Evolutionary conservation across 2,888 invertebrate species (phyloP).

Genomic region (Rotaria macrura): DNA sequence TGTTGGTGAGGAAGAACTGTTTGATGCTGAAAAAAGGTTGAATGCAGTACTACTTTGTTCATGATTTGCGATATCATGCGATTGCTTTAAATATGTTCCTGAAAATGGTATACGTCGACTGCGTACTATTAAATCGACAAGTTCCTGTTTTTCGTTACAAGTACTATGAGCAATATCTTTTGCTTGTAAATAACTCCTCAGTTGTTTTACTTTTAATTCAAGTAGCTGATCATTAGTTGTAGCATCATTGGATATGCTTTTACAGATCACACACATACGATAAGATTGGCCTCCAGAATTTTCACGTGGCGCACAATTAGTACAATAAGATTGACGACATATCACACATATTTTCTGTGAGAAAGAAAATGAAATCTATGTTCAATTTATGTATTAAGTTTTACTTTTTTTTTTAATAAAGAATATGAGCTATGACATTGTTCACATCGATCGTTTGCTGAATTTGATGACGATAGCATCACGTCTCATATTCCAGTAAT

Average conservation of each 20-base stretch:
- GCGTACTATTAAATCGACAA: not conserved
- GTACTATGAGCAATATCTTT: not conserved
- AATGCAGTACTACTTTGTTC: too few relatives aligned
- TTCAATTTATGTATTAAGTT: not conserved
- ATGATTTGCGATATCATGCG: too few relatives aligned
- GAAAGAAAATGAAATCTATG: not conserved
- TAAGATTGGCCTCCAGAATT: not conserved
- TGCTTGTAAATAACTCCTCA: not conserved
- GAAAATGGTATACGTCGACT: not conserved
- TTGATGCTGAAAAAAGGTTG: not conserved
- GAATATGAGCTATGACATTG: not conserved
- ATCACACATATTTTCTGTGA: not conserved
- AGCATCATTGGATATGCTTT: not conserved
- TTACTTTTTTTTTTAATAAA: not conserved
- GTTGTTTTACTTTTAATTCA: not conserved
- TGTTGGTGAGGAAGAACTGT: not conserved
- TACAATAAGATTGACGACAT: slow-evolving; percentile 7
- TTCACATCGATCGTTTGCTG: not conserved
- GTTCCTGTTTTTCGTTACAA: slow-evolving; percentile 2
- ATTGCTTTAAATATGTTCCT: not conserved
- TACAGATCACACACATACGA: not conserved
- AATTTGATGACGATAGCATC: not conserved
- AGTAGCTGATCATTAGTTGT: not conserved
- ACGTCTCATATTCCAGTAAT: not conserved
- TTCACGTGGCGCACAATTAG: slow-evolving; percentile 14